Evolutionary conservation across 2,113 vertebrate genomes (phyloP), one percentile per base, ranked within the genome.

Genomic region (Danio rerio): DNA sequence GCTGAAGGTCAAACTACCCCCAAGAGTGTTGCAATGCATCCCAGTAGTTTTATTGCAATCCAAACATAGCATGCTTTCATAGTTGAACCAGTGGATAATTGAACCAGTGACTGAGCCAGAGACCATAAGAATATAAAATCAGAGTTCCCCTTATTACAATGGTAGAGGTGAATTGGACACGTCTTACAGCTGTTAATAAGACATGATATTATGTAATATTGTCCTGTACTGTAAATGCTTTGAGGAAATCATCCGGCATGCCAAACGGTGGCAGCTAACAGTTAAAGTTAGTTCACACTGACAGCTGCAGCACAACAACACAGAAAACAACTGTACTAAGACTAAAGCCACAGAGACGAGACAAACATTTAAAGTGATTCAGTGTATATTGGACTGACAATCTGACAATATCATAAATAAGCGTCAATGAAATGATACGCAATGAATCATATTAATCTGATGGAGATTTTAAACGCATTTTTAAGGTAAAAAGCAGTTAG

Each of bases 281-380:
- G 31, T 31, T 31, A 68, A 68, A 68, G 65, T 47, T 47, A 47
- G 65, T 20, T 68, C 43, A 68, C 16, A 2, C 16, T 68, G 65
- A 69, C n/a, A 69, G 47, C 43, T 69, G 65, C 2, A 47, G 43
- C 45, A 69, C 42, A 69, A 69, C 43, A 47, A 69, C 45, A 18
- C 42, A 68, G 16, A 11, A 6, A 47, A 68, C 65, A 68, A 68
- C 65, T 68, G 42, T 47, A 5, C 43, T 45, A 68, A 11, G 15
- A 68, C 65, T n/a, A 2, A 18, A 20, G 42, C 42, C 42, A 66
- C 42, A 11, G 42, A 68, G 42, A n/a, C 18, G 0, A 18, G 65
- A 47, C 16, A 31, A 31, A 2, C 31, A 31, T 31, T 2, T 31
- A 31, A 31, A 31, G 31, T 31, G 31, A 31, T 31, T 31, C 31